Conservation (phyloP, 2,113 vertebrate species). For the Hippocampus barbouri region DNA sequence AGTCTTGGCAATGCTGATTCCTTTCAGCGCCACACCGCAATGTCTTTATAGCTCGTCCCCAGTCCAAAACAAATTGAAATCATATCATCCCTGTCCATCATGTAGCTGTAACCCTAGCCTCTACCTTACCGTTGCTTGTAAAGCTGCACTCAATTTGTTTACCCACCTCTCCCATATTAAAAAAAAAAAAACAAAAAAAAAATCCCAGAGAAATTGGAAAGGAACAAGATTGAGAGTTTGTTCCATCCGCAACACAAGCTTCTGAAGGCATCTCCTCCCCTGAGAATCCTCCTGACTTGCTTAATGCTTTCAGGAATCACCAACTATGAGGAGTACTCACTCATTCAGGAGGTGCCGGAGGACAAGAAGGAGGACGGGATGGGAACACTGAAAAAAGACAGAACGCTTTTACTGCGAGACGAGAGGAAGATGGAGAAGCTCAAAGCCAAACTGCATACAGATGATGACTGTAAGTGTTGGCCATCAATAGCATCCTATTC, state of each 20-base stretch:
- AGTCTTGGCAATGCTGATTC: too few relatives aligned
- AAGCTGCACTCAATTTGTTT: not conserved
- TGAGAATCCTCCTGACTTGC: constrained; percentile 22
- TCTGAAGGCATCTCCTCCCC: constrained; percentile 6
- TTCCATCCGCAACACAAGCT: constrained; percentile 12
- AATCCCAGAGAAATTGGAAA: not conserved
- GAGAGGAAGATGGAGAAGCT: constrained; percentile 99
- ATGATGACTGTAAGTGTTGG: constrained; percentile 88
- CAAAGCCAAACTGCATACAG: constrained; percentile 98
- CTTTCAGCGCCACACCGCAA: too few relatives aligned
- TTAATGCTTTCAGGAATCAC: constrained; percentile 86
- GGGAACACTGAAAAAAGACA: constrained; percentile 91
- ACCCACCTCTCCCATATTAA: too few relatives aligned
- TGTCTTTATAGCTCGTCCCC: too few relatives aligned
- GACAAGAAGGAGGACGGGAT: constrained; percentile 92
- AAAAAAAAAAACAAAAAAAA: constrained; percentile 10
- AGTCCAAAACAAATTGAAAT: too few relatives aligned
- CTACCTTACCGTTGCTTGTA: too few relatives aligned
- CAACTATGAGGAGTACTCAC: constrained; percentile 98
- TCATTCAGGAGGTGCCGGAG: constrained; percentile 89
- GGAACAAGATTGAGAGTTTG: not conserved
- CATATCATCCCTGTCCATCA: too few relatives aligned
- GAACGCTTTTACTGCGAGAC: constrained; percentile 85
- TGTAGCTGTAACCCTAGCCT: too few relatives aligned
- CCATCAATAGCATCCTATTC: constrained; percentile 11